Conservation (phyloP, 2,888 invertebrate genomes). For the Apamea sordens region DNA sequence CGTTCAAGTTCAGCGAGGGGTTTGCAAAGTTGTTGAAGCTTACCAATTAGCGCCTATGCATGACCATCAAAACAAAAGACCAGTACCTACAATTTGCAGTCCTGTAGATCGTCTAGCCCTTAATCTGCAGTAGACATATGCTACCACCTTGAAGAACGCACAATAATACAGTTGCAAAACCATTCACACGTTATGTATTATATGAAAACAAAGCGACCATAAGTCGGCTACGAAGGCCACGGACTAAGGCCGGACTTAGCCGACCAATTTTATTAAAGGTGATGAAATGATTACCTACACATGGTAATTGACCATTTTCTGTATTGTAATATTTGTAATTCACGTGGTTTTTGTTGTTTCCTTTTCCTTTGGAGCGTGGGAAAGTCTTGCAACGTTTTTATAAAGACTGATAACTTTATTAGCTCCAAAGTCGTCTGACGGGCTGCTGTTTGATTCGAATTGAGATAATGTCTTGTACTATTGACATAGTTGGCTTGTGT, state of each 20-base stretch:
- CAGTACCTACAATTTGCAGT: background rate
- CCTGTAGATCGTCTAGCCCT: conserved; percentile 27
- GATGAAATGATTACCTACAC: conserved; percentile 75
- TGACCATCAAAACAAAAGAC: background rate
- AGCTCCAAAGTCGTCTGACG: conserved; percentile 46
- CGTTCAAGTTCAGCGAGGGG: background rate
- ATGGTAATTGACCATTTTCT: conserved; percentile 72
- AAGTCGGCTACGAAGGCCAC: conserved; percentile 76
- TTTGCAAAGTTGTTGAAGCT: background rate
- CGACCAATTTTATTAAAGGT: conserved; percentile 74
- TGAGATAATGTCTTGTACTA: conserved; percentile 45
- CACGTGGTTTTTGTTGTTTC: conserved; percentile 64
- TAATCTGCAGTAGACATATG: conserved; percentile 41
- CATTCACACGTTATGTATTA: conserved; percentile 77
- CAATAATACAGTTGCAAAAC: conserved; percentile 72
- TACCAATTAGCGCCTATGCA: background rate
- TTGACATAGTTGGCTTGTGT: conserved; percentile 17
- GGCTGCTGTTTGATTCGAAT: conserved; percentile 42
- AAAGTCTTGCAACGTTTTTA: conserved; percentile 59
- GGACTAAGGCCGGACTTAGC: conserved; percentile 70
- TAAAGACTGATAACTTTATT: conserved; percentile 62
- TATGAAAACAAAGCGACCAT: conserved; percentile 77
- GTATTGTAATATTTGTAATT: conserved; percentile 69
- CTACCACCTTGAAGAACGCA: conserved; percentile 67
- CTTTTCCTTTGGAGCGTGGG: conserved; percentile 69